These are phyloP conservation scores for Sebastes diploproa DNA, from an alignment of 2,797 vertebrate genomes.

Conservation along the genomic window DNA sequence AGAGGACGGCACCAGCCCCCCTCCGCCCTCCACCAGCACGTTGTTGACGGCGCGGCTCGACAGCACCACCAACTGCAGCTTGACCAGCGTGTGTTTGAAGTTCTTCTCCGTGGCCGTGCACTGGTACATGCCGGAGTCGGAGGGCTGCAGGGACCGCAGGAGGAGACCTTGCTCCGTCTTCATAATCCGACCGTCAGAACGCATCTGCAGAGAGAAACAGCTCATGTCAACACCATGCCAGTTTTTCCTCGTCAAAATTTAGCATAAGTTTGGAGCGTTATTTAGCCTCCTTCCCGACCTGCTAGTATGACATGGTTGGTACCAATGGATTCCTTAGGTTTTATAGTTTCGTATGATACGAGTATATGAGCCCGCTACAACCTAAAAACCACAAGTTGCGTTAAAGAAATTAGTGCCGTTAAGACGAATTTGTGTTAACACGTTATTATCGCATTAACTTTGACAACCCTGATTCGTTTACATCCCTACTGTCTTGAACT, in stretches of 20 bases:
- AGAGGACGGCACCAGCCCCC: constrained; percentile 67
- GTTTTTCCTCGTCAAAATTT: too few species aligned
- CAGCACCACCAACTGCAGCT: constrained; percentile 92
- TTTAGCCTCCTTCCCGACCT: too few species aligned
- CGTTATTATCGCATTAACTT: too few species aligned
- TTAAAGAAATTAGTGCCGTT: too few species aligned
- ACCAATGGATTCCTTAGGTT: too few species aligned
- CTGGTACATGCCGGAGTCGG: constrained; percentile 91
- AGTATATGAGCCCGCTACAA: too few species aligned
- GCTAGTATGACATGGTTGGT: too few species aligned
- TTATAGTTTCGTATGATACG: too few species aligned
- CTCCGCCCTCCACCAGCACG: constrained; percentile 78
- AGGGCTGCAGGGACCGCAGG: constrained; percentile 88
- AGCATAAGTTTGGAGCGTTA: too few species aligned
- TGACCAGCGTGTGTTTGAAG: constrained; percentile 94
- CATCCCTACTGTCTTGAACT: background rate
- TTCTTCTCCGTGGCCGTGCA: constrained; percentile 97
- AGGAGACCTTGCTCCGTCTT: constrained; percentile 94
- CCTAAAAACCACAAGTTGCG: too few species aligned
- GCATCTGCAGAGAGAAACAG: constrained; percentile 70
- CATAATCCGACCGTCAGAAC: constrained; percentile 89
- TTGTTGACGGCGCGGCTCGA: constrained; percentile 88
- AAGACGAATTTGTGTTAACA: too few species aligned
- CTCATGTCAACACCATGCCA: background rate
- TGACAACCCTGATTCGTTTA: background rate